Conservation (phyloP, 2,113 vertebrate genomes). For the Lepus timidus region DNA sequence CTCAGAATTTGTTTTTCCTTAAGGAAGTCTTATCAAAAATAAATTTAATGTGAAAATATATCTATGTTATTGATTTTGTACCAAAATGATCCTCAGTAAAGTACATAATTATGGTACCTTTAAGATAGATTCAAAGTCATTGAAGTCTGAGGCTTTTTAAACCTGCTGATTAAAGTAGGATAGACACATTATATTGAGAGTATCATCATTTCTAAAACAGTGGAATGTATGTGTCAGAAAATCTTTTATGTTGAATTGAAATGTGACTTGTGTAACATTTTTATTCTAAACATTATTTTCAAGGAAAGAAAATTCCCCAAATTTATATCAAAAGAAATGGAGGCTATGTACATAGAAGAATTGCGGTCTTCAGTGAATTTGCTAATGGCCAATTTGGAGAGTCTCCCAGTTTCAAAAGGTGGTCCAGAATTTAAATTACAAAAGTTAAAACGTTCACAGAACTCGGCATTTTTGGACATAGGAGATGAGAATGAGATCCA, state of each 20-base stretch:
- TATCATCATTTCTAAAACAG: not conserved
- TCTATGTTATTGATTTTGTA: not conserved
- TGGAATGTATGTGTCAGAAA: not conserved
- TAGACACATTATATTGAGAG: not conserved
- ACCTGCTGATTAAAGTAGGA: not conserved
- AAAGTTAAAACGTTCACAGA: conserved; percentile 95
- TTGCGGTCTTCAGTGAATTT: conserved; percentile 95
- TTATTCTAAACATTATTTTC: conserved; percentile 78
- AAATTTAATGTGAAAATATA: not conserved
- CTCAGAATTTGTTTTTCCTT: conserved; percentile 1
- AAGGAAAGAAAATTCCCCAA: conserved; percentile 94
- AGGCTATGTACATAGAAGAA: conserved; percentile 95
- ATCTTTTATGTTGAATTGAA: not conserved
- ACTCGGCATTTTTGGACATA: conserved; percentile 96
- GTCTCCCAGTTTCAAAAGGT: conserved; percentile 97
- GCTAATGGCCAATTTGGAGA: conserved; percentile 98
- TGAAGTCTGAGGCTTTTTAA: not conserved
- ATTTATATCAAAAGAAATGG: conserved; percentile 95
- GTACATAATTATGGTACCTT: not conserved
- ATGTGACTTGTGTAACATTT: conserved; percentile 40
- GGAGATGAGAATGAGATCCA: conserved; percentile 95
- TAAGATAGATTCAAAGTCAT: not conserved
- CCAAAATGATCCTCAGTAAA: not conserved
- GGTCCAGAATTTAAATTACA: conserved; percentile 96
- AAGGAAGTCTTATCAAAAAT: conserved; percentile 20